phyloP scores from a whole-genome alignment of 2,797 vertebrate genomes.

The Gallirallus australis region DNA sequence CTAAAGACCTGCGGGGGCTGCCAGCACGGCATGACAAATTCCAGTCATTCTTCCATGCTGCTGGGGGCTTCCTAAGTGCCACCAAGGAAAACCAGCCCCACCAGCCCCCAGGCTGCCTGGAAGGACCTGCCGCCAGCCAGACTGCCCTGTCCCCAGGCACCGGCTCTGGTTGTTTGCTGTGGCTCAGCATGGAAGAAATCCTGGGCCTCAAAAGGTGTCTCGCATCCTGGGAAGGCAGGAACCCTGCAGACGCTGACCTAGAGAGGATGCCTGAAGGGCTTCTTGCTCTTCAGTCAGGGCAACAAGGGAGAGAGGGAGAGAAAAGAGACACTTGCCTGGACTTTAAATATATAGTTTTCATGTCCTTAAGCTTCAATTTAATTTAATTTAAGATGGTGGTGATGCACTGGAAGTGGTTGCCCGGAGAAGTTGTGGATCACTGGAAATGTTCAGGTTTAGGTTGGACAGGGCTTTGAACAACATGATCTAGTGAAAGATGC shows the following conservation, averaged over 20 bases:
- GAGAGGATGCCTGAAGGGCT: not conserved
- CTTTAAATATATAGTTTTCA: not conserved
- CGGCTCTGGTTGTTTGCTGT: not conserved
- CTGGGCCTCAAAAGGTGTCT: not conserved
- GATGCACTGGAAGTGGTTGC: not conserved
- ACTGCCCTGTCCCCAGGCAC: not conserved
- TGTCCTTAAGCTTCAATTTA: not conserved
- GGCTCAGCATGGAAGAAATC: not conserved
- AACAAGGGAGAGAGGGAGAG: not conserved
- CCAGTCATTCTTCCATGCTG: slow-evolving; percentile 28
- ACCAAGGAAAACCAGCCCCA: not conserved
- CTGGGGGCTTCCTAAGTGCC: not conserved
- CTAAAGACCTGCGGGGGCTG: accelerated
- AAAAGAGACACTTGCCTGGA: not conserved
- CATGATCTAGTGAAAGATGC: not conserved
- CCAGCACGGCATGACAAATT: not conserved
- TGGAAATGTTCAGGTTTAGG: not conserved
- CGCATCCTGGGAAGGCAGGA: accelerated
- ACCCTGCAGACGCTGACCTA: not conserved
- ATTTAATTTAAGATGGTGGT: not conserved
- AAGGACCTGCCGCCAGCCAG: not conserved
- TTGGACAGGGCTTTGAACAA: not conserved
- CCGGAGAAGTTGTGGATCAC: not conserved
- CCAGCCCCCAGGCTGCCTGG: not conserved
- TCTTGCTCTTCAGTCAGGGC: not conserved